These are phyloP conservation scores for Odocoileus virginianus DNA, from an alignment of 2,113 vertebrate species.

Conservation along the genomic window DNA sequence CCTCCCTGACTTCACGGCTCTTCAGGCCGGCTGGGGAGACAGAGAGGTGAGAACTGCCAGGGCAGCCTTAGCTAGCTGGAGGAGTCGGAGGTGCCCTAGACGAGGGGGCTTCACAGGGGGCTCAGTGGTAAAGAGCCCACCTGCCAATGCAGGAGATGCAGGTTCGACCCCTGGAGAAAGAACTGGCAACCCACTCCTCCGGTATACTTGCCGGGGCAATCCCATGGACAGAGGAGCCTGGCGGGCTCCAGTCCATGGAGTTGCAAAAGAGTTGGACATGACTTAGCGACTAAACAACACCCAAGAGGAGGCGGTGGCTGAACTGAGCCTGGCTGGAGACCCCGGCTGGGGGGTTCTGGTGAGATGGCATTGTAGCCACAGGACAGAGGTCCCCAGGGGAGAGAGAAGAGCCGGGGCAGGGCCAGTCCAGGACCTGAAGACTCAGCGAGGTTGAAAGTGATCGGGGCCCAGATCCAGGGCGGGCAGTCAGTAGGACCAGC, in stretches of 20 bases:
- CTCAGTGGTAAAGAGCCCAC: not conserved
- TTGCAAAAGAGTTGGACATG: not conserved
- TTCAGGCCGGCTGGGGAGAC: not conserved
- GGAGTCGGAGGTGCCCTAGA: not conserved
- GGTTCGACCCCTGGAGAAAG: not conserved
- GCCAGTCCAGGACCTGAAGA: not conserved
- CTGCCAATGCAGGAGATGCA: not conserved
- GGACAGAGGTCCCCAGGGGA: not conserved
- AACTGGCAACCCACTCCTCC: not conserved
- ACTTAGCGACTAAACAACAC: not conserved
- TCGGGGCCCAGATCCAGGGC: not conserved
- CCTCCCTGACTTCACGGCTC: not conserved
- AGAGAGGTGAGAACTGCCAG: not conserved
- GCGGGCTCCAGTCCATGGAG: not conserved
- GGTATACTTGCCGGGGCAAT: not conserved
- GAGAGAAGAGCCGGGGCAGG: not conserved
- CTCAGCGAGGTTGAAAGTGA: not conserved
- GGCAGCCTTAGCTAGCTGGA: not conserved
- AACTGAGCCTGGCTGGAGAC: not conserved
- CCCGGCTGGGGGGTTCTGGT: not conserved
- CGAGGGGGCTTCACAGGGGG: not conserved
- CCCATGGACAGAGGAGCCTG: not conserved
- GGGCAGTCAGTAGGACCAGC: not conserved
- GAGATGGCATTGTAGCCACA: not conserved
- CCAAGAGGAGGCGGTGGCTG: not conserved